Evolutionary conservation across 2,888 invertebrate species (phyloP).

Genomic region (Drosophila nr. medialis): DNA sequence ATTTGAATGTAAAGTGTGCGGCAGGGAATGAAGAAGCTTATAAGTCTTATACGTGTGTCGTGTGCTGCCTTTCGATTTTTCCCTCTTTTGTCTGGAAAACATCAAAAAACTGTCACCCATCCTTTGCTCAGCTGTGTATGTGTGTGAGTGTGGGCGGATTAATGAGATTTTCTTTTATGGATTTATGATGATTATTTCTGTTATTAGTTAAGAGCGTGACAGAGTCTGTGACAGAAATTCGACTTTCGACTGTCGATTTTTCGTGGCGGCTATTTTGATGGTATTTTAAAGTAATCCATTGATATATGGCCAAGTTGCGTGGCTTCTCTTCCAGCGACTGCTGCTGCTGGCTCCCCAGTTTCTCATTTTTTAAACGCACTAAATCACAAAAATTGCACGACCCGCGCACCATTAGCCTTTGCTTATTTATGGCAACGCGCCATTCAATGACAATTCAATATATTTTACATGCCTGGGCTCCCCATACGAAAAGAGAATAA

Average conservation of each 20-base stretch:
- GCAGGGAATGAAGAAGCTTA: slow-evolving; percentile 72
- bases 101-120: slow-evolving; percentile 59
- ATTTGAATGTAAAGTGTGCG: slow-evolving; percentile 80
- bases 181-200: slow-evolving; percentile 76
- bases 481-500: background rate
- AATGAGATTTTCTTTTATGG: slow-evolving; percentile 77
- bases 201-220: slow-evolving; percentile 72
- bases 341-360: slow-evolving; percentile 5
- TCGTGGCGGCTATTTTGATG: slow-evolving; percentile 29
- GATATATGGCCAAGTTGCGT: slow-evolving; percentile 58
- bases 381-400: slow-evolving; percentile 75
- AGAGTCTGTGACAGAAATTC: slow-evolving; percentile 37
- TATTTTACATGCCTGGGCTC: slow-evolving; percentile 54
- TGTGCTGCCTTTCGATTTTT: slow-evolving; percentile 51
- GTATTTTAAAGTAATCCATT: slow-evolving; percentile 75
- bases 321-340: slow-evolving; percentile 16
- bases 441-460: slow-evolving; percentile 77
- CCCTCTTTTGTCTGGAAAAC: slow-evolving; percentile 39
- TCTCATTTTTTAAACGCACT: slow-evolving; percentile 54
- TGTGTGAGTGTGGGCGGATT: slow-evolving; percentile 49
- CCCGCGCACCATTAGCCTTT: slow-evolving; percentile 71
- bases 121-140: background rate
- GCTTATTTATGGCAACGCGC: slow-evolving; percentile 73
- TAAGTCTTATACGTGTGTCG: slow-evolving; percentile 64
- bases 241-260: slow-evolving; percentile 20